phyloP scores from a whole-genome alignment of 2,797 vertebrate species.

The Sternarchorhynchus goeldii region DNA sequence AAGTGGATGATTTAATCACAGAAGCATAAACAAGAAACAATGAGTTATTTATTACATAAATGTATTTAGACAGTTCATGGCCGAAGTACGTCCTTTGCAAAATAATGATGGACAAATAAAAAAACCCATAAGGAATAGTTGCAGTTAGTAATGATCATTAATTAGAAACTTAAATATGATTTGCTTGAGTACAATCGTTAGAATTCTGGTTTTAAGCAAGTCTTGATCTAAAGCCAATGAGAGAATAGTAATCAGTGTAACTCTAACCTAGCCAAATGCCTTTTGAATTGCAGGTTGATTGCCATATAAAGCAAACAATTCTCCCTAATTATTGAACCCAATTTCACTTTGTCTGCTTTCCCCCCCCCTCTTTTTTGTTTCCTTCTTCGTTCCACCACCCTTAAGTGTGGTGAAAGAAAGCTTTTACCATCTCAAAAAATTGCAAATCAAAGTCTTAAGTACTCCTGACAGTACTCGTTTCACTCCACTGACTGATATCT shows the following conservation, averaged over 20 bases:
- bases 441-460: background rate
- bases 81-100: background rate
- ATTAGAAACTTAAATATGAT: background rate
- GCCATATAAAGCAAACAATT: slow-evolving; percentile 31
- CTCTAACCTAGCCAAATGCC: slow-evolving; percentile 31
- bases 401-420: background rate
- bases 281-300: slow-evolving; percentile 37
- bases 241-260: slow-evolving; percentile 32
- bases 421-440: slow-evolving; percentile 5
- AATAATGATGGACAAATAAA: background rate
- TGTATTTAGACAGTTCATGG: background rate
- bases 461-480: background rate
- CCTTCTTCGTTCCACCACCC: background rate
- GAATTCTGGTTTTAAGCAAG: slow-evolving; percentile 23
- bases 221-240: slow-evolving; percentile 1
- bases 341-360: too few relatives aligned
- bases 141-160: background rate
- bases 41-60: background rate
- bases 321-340: slow-evolving; percentile 25
- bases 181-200: slow-evolving; percentile 19
- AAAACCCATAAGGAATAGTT: background rate
- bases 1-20: background rate
- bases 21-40: background rate
- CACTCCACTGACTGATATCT: slow-evolving; percentile 17
- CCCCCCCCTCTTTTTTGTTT: too few relatives aligned